These are phyloP conservation scores for Xestia c-nigrum DNA, from an alignment of 2,888 invertebrate species.

Conservation along the genomic window DNA sequence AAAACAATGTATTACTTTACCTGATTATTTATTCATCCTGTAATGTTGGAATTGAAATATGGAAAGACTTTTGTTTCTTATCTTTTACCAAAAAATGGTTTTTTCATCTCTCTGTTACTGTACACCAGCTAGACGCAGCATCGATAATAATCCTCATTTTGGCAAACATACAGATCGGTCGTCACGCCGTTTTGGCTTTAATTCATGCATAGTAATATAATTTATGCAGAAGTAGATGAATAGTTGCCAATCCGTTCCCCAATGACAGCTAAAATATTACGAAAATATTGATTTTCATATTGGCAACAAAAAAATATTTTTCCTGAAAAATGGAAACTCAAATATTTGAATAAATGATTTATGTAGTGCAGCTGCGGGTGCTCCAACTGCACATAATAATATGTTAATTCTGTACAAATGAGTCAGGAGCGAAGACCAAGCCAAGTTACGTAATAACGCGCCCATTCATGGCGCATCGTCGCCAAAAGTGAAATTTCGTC, in stretches of 20 bases:
- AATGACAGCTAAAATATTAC: slow-evolving; percentile 54
- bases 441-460: slow-evolving; percentile 84
- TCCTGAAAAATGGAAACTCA: slow-evolving; percentile 24
- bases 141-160: slow-evolving; percentile 79
- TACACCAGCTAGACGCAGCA: slow-evolving; percentile 39
- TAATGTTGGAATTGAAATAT: slow-evolving; percentile 22
- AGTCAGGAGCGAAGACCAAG: slow-evolving; percentile 79
- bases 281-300: slow-evolving; percentile 36
- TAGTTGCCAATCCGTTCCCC: slow-evolving; percentile 74
- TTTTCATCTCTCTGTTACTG: slow-evolving; percentile 33
- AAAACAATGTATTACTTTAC: slow-evolving; percentile 39
- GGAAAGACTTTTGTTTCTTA: slow-evolving; percentile 3
- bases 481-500: slow-evolving; percentile 75
- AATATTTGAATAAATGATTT: slow-evolving; percentile 70
- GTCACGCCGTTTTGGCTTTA: slow-evolving; percentile 71
- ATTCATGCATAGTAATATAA: slow-evolving; percentile 79
- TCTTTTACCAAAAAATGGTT: slow-evolving; percentile 34
- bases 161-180: slow-evolving; percentile 74
- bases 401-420: slow-evolving; percentile 83
- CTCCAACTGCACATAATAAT: slow-evolving; percentile 74
- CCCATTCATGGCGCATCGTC: slow-evolving; percentile 82
- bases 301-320: slow-evolving; percentile 7
- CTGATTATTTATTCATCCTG: slow-evolving; percentile 35
- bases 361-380: slow-evolving; percentile 78
- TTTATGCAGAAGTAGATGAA: slow-evolving; percentile 76